phyloP scores from a whole-genome alignment of 2,113 vertebrate genomes.

The Triplophysa dalaica region DNA sequence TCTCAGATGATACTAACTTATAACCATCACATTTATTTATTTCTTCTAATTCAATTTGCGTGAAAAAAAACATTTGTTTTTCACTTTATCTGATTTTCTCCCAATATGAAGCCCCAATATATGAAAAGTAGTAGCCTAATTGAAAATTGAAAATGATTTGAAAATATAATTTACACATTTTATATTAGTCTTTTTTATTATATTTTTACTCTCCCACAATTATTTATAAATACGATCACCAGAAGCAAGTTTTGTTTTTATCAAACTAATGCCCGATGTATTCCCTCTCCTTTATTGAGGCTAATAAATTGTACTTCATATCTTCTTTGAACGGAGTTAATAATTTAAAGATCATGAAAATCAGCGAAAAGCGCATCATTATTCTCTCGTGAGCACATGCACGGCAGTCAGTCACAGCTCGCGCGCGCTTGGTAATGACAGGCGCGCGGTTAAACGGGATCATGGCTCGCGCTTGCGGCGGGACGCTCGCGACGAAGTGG shows the following conservation, averaged over 20 bases:
- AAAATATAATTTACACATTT: too few species aligned
- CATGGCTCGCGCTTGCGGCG: constrained; percentile 38
- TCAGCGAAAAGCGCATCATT: background rate
- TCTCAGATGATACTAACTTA: background rate
- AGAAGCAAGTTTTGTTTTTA: background rate
- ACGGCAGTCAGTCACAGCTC: constrained; percentile 26
- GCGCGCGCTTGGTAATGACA: constrained; percentile 42
- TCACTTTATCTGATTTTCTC: background rate
- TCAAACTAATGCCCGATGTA: background rate
- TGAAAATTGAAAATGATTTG: background rate
- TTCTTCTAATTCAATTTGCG: background rate
- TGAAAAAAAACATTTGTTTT: background rate
- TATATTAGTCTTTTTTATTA: background rate
- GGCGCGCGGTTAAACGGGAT: constrained; percentile 46
- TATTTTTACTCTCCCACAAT: background rate
- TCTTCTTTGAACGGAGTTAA: background rate
- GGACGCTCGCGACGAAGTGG: constrained; percentile 47
- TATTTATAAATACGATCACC: background rate
- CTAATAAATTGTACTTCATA: background rate
- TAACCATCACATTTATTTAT: background rate
- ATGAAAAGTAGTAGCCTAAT: background rate
- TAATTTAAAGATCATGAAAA: background rate
- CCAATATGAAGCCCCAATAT: background rate
- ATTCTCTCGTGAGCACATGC: constrained; percentile 10
- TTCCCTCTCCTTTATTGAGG: background rate